These are phyloP conservation scores for Pocillopora meandrina DNA, from an alignment of 92 coral and sea anemone species.

Conservation along the genomic window DNA sequence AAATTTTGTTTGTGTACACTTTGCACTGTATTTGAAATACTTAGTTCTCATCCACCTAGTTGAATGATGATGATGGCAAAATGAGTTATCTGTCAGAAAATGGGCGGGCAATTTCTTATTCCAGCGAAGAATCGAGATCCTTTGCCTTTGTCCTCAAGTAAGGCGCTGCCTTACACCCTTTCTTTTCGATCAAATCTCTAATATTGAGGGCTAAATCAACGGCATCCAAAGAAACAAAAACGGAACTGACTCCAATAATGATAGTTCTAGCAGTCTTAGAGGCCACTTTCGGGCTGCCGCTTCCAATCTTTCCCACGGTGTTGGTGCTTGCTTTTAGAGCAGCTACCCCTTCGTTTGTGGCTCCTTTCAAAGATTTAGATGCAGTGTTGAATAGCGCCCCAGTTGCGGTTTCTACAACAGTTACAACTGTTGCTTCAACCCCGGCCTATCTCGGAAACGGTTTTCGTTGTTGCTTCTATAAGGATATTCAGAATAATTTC, in stretches of 20 bases:
- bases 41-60: too few relatives aligned
- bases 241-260: not conserved
- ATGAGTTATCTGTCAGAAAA: too few relatives aligned
- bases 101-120: too few relatives aligned
- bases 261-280: not conserved
- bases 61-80: too few relatives aligned
- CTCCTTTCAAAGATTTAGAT: not conserved
- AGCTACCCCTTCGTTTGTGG: not conserved
- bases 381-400: not conserved
- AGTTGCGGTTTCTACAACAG: not conserved
- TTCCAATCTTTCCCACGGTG: not conserved
- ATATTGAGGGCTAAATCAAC: constrained; percentile 19
- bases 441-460: constrained; percentile 8
- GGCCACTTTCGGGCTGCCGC: not conserved
- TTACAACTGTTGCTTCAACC: not conserved
- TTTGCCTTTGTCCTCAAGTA: constrained; percentile 1
- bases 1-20: too few relatives aligned
- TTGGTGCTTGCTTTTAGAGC: not conserved
- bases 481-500: not conserved
- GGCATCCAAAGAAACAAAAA: constrained; percentile 11
- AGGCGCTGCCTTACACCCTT: not conserved
- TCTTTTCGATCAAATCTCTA: constrained; percentile 3
- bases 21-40: too few relatives aligned
- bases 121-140: constrained; percentile 3
- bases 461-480: not conserved